These are phyloP conservation scores for Pseudomugil tenellus DNA, from an alignment of 2,797 vertebrate species.

Conservation along the genomic window DNA sequence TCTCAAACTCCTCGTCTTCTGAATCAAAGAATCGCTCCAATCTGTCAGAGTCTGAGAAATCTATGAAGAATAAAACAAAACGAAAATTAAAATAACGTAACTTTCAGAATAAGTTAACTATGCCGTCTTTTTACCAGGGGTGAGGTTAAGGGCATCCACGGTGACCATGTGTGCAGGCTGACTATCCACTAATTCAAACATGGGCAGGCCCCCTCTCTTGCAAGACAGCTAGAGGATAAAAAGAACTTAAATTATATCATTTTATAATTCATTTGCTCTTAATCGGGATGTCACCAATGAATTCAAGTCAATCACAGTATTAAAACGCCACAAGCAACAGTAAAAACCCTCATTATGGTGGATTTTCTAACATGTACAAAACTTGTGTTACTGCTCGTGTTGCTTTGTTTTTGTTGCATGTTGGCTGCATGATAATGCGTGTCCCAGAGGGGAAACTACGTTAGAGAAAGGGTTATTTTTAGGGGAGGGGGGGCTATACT, in stretches of 20 bases:
- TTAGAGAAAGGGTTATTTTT: no score
- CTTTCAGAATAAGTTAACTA: neutral
- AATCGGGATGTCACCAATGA: no score
- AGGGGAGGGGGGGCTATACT: no score
- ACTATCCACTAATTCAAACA: constrained; percentile 96
- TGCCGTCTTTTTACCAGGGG: constrained; percentile 85
- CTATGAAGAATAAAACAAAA: constrained; percentile 69
- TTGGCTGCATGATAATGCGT: no score
- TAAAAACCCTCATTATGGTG: no score
- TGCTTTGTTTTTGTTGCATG: no score
- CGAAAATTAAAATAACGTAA: neutral
- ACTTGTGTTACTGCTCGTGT: no score
- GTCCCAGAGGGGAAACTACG: no score
- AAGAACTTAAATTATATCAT: neutral
- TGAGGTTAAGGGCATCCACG: constrained; percentile 91
- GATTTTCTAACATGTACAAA: no score
- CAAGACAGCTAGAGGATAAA: constrained; percentile 85
- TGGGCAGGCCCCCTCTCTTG: constrained; percentile 90
- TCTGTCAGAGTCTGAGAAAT: constrained; percentile 93
- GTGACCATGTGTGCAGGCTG: constrained; percentile 93
- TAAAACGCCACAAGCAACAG: no score
- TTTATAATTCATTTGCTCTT: no score
- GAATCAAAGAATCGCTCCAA: constrained; percentile 98
- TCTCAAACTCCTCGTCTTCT: constrained; percentile 98
- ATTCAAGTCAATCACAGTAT: no score